phyloP scores from a whole-genome alignment of 2,888 invertebrate species.

The Chouioia cunea region DNA sequence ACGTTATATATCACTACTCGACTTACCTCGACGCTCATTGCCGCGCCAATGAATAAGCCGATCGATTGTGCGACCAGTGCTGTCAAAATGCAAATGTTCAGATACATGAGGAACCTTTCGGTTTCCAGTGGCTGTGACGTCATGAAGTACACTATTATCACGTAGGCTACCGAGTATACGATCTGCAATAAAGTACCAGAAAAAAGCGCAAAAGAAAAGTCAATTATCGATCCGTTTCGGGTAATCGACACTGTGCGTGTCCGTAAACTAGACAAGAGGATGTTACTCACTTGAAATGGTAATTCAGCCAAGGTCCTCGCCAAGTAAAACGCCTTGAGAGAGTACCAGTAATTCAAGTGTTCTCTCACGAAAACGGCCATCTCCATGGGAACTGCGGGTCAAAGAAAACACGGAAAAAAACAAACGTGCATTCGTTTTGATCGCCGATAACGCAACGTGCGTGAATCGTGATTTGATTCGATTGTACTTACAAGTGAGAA shows the following conservation, averaged over 20 bases:
- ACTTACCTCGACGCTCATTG: constrained; percentile 85
- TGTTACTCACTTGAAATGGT: constrained; percentile 87
- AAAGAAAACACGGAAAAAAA: not conserved
- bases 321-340: constrained; percentile 94
- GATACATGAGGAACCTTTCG: constrained; percentile 84
- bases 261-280: no score
- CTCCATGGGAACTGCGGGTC: constrained; percentile 88
- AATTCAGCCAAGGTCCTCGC: constrained; percentile 96
- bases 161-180: constrained; percentile 65
- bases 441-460: not conserved
- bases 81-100: constrained; percentile 82
- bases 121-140: constrained; percentile 94
- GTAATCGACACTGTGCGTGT: not conserved
- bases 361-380: constrained; percentile 95
- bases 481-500: constrained; percentile 89
- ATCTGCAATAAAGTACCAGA: constrained; percentile 67
- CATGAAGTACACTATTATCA: constrained; percentile 91
- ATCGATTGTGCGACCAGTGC: constrained; percentile 93
- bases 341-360: constrained; percentile 97
- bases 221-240: not conserved
- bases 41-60: constrained; percentile 93
- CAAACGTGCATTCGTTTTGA: not conserved
- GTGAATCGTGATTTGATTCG: not conserved
- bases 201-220: constrained; percentile 58
- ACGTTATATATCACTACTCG: no score